These are phyloP conservation scores for Silurus aristotelis DNA, from an alignment of 2,797 vertebrate species.

Conservation along the genomic window DNA sequence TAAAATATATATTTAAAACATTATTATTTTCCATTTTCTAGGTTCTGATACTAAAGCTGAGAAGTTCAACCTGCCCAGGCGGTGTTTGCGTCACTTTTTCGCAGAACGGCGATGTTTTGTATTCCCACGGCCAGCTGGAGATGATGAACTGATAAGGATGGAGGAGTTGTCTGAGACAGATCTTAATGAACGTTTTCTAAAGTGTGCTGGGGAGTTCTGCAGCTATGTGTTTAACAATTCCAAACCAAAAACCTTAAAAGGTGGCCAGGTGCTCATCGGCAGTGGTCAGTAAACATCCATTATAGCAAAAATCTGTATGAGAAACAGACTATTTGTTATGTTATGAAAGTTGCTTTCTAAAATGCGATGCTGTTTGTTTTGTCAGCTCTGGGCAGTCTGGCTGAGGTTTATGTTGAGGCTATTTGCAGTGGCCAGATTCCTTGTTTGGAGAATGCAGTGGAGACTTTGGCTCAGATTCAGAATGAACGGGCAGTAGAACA, in stretches of 20 bases:
- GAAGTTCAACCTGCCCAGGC: conserved; percentile 61
- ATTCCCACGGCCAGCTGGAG: conserved; percentile 63
- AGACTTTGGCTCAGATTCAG: not conserved
- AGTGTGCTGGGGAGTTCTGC: conserved; percentile 65
- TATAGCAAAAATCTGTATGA: not conserved
- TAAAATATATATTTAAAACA: not conserved
- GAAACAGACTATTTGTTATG: not conserved
- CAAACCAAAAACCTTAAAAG: conserved; percentile 63
- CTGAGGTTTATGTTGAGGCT: not conserved
- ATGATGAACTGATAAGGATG: conserved; percentile 56
- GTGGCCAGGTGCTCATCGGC: conserved; percentile 62
- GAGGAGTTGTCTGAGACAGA: conserved; percentile 58
- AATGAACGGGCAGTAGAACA: not conserved
- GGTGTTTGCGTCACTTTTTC: conserved; percentile 67
- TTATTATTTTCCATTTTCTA: not conserved
- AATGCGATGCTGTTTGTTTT: not conserved
- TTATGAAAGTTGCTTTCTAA: not conserved
- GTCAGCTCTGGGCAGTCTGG: conserved; percentile 56
- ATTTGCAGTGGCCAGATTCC: not conserved
- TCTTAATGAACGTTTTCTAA: conserved; percentile 62
- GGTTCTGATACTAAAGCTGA: not conserved
- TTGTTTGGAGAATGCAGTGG: not conserved
- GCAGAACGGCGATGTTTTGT: conserved; percentile 70
- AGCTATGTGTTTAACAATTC: conserved; percentile 59
- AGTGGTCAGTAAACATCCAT: conserved; percentile 59